These are phyloP conservation scores for Napeogenes sylphis DNA, from an alignment of 2,888 invertebrate genomes.

Conservation along the genomic window DNA sequence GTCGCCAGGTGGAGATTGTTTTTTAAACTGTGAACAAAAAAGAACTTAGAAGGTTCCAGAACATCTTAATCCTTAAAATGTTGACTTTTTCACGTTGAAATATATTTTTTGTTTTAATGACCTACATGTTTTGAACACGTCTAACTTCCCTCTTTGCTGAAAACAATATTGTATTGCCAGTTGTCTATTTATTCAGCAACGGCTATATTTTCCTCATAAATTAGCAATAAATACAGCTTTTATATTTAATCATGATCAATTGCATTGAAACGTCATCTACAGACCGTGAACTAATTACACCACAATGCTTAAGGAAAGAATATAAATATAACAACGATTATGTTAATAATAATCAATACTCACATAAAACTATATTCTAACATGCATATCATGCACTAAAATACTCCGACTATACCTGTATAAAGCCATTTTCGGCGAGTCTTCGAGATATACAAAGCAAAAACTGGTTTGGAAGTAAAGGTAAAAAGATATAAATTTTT, in stretches of 20 bases:
- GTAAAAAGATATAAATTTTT: constrained; percentile 36
- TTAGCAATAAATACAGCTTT: constrained; percentile 15
- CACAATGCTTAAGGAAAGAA: constrained; percentile 14
- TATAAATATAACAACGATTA: not conserved
- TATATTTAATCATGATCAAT: constrained; percentile 7
- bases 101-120: too few species aligned
- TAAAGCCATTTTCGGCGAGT: constrained; percentile 59
- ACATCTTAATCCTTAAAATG: not conserved
- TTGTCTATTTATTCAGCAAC: not conserved
- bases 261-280: constrained; percentile 11
- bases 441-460: constrained; percentile 40
- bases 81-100: too few species aligned
- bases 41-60: not conserved
- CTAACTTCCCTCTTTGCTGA: too few species aligned
- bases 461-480: constrained; percentile 29
- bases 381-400: constrained; percentile 23
- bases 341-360: constrained; percentile 8
- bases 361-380: constrained; percentile 14
- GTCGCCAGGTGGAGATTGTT: constrained; percentile 70
- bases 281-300: constrained; percentile 28
- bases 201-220: constrained; percentile 23
- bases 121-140: too few species aligned
- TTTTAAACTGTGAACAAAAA: constrained; percentile 52
- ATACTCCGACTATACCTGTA: constrained; percentile 53
- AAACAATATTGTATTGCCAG: too few species aligned